Percentiles rank a stretch among this genome's conserved stretches.
Conservation (phyloP, 2,888 invertebrate genomes). For the Platerodrilus igneus region DNA sequence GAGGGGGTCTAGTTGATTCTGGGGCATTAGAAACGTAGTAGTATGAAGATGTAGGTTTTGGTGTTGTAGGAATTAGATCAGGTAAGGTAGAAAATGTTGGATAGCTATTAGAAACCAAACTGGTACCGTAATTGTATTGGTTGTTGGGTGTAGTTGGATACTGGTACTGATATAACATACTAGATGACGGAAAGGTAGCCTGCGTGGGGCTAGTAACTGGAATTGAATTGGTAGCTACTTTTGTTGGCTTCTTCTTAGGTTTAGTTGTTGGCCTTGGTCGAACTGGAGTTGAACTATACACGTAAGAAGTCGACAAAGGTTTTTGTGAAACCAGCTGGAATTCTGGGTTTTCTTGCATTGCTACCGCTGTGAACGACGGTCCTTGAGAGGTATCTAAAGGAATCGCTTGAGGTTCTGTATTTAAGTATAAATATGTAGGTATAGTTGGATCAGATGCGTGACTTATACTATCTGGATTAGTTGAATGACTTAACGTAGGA, state of each 20-base stretch:
- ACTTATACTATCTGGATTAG: conserved; percentile 41
- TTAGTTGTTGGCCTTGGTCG: conserved; percentile 29
- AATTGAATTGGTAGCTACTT: too few relatives aligned
- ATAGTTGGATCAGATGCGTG: conserved; percentile 54
- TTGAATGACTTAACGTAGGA: conserved; percentile 50
- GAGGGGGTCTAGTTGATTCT: conserved; percentile 52
- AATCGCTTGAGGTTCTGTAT: too few relatives aligned
- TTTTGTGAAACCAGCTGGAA: conserved; percentile 31
- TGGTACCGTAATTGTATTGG: conserved; percentile 34
- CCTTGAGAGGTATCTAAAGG: conserved; percentile 25
- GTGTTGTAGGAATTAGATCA: too few relatives aligned
- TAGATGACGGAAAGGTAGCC: conserved; percentile 7
- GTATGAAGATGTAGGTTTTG: too few relatives aligned
- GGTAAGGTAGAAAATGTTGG: too few relatives aligned
- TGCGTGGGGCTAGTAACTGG: conserved; percentile 12
- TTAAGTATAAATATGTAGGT: too few relatives aligned
- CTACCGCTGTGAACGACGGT: conserved; percentile 23
- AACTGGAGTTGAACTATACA: conserved; percentile 44
- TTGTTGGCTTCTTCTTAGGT: conserved; percentile 18
- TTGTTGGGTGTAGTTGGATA: conserved; percentile 22
- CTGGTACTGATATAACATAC: conserved; percentile 11
- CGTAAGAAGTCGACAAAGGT: conserved; percentile 49
- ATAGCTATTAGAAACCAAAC: too few relatives aligned
- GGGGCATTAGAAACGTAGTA: too few relatives aligned
- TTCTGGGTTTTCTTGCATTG: conserved; percentile 35